phyloP scores from a whole-genome alignment of 2,888 invertebrate genomes.

The Morinoia aosen region DNA sequence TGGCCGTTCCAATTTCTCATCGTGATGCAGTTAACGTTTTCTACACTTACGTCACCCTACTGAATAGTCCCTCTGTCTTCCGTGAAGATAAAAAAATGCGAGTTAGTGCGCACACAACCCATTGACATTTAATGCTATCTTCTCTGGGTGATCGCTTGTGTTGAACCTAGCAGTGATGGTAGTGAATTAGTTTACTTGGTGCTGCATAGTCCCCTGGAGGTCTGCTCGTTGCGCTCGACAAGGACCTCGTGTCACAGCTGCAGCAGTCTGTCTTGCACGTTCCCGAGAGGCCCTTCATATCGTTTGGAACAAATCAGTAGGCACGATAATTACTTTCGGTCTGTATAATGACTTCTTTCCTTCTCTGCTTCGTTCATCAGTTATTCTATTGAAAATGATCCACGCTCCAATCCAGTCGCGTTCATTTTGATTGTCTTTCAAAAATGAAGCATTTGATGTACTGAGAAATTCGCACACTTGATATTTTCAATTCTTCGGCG shows the following conservation, averaged over 20 bases:
- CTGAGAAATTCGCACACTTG: neutral
- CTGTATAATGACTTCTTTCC: neutral
- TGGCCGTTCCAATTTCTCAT: neutral
- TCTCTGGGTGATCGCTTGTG: neutral
- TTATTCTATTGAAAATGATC: neutral
- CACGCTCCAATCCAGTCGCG: too few relatives aligned
- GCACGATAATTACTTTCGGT: neutral
- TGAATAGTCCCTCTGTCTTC: slow-evolving; percentile 10
- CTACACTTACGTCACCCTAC: neutral
- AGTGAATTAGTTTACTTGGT: neutral
- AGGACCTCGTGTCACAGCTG: neutral
- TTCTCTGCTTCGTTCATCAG: neutral
- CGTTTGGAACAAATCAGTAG: neutral
- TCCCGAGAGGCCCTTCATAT: neutral
- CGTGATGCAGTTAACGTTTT: neutral
- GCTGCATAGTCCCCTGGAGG: neutral
- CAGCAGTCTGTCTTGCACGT: neutral
- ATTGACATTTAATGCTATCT: neutral
- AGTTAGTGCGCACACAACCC: neutral
- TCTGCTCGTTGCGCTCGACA: neutral
- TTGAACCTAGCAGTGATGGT: neutral
- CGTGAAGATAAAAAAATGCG: neutral
- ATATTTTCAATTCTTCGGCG: neutral
- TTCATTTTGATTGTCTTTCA: neutral
- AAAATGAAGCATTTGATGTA: too few relatives aligned